Conservation (phyloP, 2,888 invertebrate genomes). For the Limnephilus auricula region DNA sequence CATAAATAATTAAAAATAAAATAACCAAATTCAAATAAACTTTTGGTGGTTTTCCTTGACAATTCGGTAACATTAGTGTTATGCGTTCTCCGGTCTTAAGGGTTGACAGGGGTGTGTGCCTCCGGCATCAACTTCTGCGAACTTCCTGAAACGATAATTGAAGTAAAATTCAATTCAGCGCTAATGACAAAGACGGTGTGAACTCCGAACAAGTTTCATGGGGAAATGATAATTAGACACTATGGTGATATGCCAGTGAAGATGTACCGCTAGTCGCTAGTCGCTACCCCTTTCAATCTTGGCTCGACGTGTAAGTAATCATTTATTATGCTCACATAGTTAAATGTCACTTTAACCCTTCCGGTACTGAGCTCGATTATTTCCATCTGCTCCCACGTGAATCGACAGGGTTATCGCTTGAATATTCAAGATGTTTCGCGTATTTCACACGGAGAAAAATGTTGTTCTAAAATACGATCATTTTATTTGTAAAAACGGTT, state of each 20-base stretch:
- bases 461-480: too few relatives aligned
- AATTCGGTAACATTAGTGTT: neutral
- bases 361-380: neutral
- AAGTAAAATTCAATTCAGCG: constrained; percentile 63
- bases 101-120: neutral
- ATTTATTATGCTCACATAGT: neutral
- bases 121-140: constrained; percentile 29
- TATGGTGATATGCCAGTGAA: neutral
- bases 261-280: neutral
- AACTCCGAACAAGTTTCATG: constrained; percentile 44
- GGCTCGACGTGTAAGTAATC: neutral
- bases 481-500: too few relatives aligned
- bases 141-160: constrained; percentile 58
- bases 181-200: constrained; percentile 57
- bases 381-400: neutral
- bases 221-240: constrained; percentile 38
- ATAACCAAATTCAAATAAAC: neutral
- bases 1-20: too few relatives aligned
- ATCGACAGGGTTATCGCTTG: neutral
- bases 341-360: neutral
- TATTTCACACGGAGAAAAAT: too few relatives aligned
- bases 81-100: neutral
- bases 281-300: neutral
- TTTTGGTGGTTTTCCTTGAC: neutral
- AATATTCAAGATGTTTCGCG: neutral